Evolutionary conservation across 2,888 invertebrate genomes (phyloP).

Genomic region (Orthonychiurus folsomi): DNA sequence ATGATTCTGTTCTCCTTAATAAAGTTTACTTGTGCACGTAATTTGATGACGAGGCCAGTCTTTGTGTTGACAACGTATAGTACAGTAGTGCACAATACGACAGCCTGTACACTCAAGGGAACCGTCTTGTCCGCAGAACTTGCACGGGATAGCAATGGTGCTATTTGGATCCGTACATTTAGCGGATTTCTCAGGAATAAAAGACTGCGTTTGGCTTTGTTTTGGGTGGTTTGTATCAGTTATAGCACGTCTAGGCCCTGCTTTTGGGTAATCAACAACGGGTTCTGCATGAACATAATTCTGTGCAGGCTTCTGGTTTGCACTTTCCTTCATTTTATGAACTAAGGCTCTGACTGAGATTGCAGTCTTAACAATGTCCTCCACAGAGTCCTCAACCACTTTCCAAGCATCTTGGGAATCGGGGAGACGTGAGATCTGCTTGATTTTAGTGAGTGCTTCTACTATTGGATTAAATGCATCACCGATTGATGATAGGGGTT

Average conservation of each 20-base stretch:
- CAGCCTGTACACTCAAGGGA: conserved; percentile 79
- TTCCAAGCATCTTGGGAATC: conserved; percentile 39
- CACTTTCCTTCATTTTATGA: conserved; percentile 38
- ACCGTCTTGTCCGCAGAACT: conserved; percentile 80
- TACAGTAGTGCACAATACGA: conserved; percentile 76
- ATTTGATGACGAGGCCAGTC: conserved; percentile 81
- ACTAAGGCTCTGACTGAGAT: conserved; percentile 38
- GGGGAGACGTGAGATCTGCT: conserved; percentile 29
- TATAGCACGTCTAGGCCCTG: conserved; percentile 38
- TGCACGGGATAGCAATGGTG: conserved; percentile 55
- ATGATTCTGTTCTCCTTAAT: too few relatives aligned
- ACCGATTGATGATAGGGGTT: conserved; percentile 28
- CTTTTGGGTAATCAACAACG: conserved; percentile 28
- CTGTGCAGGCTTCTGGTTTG: conserved; percentile 33
- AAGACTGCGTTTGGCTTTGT: conserved; percentile 39
- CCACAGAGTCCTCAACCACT: conserved; percentile 39
- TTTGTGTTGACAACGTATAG: conserved; percentile 80
- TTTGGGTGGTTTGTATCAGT: too few relatives aligned
- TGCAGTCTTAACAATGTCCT: conserved; percentile 36
- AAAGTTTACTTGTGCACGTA: too few relatives aligned
- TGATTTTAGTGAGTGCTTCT: conserved; percentile 38
- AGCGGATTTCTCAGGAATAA: too few relatives aligned
- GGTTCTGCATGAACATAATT: conserved; percentile 10
- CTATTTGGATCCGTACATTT: conserved; percentile 40
- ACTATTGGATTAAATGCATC: conserved; percentile 34